These are phyloP conservation scores for Herminia tarsipennalis DNA, from an alignment of 2,888 invertebrate genomes.

Conservation along the genomic window DNA sequence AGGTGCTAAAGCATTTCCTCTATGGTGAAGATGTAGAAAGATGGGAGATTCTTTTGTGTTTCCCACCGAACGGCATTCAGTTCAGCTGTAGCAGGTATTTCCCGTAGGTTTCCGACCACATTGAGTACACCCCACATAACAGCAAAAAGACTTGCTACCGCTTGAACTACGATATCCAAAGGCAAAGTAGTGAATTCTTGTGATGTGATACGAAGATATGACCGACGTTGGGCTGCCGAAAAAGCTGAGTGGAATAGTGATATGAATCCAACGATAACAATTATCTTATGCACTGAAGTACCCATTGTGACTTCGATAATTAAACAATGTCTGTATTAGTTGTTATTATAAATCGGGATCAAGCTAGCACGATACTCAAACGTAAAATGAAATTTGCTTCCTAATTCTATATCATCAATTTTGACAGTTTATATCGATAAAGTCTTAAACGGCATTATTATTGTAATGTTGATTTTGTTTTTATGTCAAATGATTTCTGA, in stretches of 20 bases:
- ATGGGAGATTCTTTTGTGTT: constrained; percentile 93
- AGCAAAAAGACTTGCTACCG: constrained; percentile 92
- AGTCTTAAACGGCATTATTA: too few species aligned
- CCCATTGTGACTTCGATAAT: constrained; percentile 44
- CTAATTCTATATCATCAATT: too few species aligned
- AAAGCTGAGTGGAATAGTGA: constrained; percentile 95
- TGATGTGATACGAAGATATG: constrained; percentile 95
- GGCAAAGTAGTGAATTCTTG: constrained; percentile 95
- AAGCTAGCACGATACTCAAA: too few species aligned
- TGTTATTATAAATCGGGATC: too few species aligned
- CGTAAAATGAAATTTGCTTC: too few species aligned
- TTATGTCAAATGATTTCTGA: too few species aligned
- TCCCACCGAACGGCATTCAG: constrained; percentile 96
- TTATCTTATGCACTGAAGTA: constrained; percentile 75
- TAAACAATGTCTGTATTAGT: too few species aligned
- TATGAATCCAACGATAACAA: constrained; percentile 90
- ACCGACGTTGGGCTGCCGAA: constrained; percentile 97
- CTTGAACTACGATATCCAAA: constrained; percentile 95
- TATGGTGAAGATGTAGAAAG: constrained; percentile 96
- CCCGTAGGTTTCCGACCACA: constrained; percentile 95
- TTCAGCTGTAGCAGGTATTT: constrained; percentile 96
- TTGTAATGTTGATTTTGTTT: too few species aligned
- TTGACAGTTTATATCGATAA: too few species aligned
- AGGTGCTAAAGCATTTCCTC: constrained; percentile 90
- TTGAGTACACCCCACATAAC: constrained; percentile 96